Evolutionary conservation across 2,113 vertebrate species (phyloP).

Genomic region (Prochilodus magdalenae): DNA sequence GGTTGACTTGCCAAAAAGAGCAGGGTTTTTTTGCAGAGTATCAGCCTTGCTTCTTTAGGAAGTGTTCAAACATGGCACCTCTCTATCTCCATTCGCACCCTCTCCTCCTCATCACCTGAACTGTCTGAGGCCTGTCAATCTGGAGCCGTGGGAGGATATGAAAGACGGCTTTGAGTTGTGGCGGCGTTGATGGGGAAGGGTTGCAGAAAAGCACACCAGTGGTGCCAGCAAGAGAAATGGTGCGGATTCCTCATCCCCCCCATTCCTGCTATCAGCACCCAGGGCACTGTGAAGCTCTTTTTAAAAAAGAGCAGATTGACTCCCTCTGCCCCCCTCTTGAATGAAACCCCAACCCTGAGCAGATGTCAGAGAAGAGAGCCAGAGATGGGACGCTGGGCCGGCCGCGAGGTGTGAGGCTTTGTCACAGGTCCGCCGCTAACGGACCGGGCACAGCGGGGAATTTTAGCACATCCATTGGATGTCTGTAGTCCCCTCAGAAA

Average conservation of each 20-base stretch:
- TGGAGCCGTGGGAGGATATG: constrained; percentile 61
- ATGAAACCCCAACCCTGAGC: constrained; percentile 67
- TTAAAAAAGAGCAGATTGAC: constrained; percentile 64
- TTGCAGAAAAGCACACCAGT: constrained; percentile 57
- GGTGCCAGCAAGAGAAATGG: constrained; percentile 61
- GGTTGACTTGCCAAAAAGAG: constrained; percentile 56
- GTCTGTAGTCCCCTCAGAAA: constrained; percentile 55
- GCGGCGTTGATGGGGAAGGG: constrained; percentile 52
- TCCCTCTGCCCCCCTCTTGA: constrained; percentile 61
- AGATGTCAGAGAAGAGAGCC: constrained; percentile 66
- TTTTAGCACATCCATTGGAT: constrained; percentile 62
- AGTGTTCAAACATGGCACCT: constrained; percentile 68
- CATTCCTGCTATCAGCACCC: constrained; percentile 39
- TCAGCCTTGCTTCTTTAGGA: constrained; percentile 61
- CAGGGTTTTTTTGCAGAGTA: constrained; percentile 50
- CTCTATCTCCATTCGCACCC: constrained; percentile 64
- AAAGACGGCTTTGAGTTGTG: constrained; percentile 57
- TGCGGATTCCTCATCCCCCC: constrained; percentile 51
- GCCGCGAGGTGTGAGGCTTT: constrained; percentile 63
- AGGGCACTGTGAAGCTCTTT: constrained; percentile 53
- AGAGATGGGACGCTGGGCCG: constrained; percentile 52
- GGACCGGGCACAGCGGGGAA: constrained; percentile 59
- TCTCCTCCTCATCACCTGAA: constrained; percentile 69
- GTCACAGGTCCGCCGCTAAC: constrained; percentile 60
- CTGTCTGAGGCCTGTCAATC: constrained; percentile 67